A percentile compares a stretch with the other conserved stretches of the same genome.
phyloP scores from a whole-genome alignment of 2,113 vertebrate genomes.

The Centrocercus urophasianus region DNA sequence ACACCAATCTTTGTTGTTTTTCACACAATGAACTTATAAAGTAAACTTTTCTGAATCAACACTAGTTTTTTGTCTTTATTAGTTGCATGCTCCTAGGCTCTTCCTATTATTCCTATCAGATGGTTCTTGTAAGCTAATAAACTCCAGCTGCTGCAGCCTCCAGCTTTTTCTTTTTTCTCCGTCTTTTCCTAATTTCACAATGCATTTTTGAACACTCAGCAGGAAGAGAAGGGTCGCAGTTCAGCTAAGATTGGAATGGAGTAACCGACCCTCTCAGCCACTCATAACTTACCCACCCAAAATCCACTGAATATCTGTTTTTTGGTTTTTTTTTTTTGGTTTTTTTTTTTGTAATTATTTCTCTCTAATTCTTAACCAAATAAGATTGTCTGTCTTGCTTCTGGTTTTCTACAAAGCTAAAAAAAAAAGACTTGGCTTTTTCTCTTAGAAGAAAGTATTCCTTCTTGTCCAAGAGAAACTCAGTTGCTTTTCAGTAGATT shows the following conservation, averaged over 20 bases:
- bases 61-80: background rate
- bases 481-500: background rate
- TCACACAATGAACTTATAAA: background rate
- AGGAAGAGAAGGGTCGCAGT: background rate
- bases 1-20: background rate
- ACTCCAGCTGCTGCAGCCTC: background rate
- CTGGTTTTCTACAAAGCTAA: background rate
- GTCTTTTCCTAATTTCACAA: background rate
- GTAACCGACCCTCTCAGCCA: background rate
- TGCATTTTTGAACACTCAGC: background rate
- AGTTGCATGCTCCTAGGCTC: background rate
- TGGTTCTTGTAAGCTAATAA: background rate
- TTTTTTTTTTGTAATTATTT: background rate
- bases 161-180: background rate
- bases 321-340: too few species aligned
- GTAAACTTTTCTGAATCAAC: background rate
- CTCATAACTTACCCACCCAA: background rate
- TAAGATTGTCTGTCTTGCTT: background rate
- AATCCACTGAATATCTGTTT: accelerated
- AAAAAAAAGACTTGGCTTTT: background rate
- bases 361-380: background rate
- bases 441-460: background rate
- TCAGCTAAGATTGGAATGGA: background rate
- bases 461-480: background rate
- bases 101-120: background rate